A percentile compares a stretch with the other conserved stretches of the same genome.
Conservation (phyloP, 2,113 vertebrate genomes). For the Periophthalmus modestus region DNA sequence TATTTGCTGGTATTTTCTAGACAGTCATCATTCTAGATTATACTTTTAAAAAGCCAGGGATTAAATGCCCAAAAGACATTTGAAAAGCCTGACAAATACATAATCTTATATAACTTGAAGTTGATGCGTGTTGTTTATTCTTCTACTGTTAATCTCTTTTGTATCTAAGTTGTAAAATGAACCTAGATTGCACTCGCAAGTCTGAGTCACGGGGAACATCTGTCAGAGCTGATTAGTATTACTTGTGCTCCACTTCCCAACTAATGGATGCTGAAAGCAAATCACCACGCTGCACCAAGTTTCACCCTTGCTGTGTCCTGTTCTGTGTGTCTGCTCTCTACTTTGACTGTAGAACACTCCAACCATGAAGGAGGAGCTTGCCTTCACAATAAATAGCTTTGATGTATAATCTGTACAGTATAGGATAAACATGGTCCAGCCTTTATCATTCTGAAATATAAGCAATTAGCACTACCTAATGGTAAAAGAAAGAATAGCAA, state of each 20-base stretch:
- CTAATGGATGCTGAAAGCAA: conserved; percentile 7
- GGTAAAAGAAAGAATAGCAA: not conserved
- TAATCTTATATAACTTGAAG: no score
- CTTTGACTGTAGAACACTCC: not conserved
- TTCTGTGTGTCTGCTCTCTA: not conserved
- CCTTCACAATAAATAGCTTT: not conserved
- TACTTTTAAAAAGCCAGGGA: no score
- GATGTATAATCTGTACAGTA: not conserved
- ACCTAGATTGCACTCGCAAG: not conserved
- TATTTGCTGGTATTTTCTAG: no score
- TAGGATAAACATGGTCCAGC: not conserved
- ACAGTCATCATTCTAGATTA: no score
- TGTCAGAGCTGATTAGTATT: conserved; percentile 2
- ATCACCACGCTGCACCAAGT: not conserved
- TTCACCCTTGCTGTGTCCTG: not conserved
- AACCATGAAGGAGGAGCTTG: not conserved
- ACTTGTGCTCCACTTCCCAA: conserved; percentile 17
- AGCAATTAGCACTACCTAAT: not conserved
- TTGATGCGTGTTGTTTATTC: not conserved
- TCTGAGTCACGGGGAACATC: conserved; percentile 14
- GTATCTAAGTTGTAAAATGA: not conserved
- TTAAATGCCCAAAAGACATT: no score
- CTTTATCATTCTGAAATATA: not conserved
- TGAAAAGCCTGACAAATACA: no score
- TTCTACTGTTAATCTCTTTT: not conserved